Base-by-base conservation (phyloP, 2,888 invertebrate species). In the Thyatira batis region DNA sequence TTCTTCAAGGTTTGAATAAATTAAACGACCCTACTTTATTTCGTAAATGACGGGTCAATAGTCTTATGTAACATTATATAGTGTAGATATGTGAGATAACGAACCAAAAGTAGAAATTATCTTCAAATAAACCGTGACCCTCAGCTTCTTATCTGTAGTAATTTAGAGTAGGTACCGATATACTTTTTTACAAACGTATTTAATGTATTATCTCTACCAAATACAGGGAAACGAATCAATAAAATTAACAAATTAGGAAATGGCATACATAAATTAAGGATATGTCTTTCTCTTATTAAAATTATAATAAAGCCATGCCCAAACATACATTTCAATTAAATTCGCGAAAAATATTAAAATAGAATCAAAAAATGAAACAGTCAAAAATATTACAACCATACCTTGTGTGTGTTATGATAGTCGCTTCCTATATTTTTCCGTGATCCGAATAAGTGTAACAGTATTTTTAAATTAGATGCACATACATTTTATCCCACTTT, bases 401-500 rank as follows among this genome's bases (percentile, higher is more conserved):
- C 39, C 39, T 39, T 17, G 17, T 8, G 13, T 17, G 8, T 17
- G 8, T 39, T 8, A 2, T 13, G 11, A n/a, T 17, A 2, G 17
- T 17, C 39, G 17, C 39, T 39, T 17, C 39, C 8, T 39, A 17
- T n/a, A 39, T 39, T n/a, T 5, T 39, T 39, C 39, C 17, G 39
- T 17, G 17, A 39, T 39, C 8, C 39, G 8, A 39, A 39, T 39
- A 11, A 39, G 3, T 13, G 13, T 39, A n/a, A 39, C 17, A 17
- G 6, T 39, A n/a, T 39, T 17, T 39, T 39, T n/a, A 39, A 17
- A 17, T 17, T 45, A 51, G 30, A 49, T 57, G 53, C 60, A 61
- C 55, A 58, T 52, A 53, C 70, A 76, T 76, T 69, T 72, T 58
- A 57, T 56, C 50, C 50, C 48, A 55, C 44, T 63, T 66, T 70